Conservation (phyloP, 2,888 invertebrate genomes). For the Mythimna vitellina region DNA sequence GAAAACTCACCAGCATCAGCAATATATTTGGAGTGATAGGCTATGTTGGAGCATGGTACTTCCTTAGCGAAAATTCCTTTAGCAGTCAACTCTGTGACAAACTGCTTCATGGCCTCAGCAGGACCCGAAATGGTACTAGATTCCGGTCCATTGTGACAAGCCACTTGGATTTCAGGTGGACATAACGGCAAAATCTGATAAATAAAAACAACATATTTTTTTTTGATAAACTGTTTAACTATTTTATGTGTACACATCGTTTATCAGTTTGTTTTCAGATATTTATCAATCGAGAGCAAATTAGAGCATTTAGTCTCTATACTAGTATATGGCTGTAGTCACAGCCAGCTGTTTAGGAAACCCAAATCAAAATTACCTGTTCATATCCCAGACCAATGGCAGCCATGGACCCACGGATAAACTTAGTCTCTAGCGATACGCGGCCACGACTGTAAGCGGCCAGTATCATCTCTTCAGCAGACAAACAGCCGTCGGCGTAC, state of each 20-base stretch:
- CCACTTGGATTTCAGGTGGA: constrained; percentile 92
- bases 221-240: too few relatives aligned
- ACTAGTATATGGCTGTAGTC: not conserved
- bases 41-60: constrained; percentile 94
- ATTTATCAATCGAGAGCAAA: not conserved
- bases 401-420: constrained; percentile 95
- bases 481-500: constrained; percentile 97
- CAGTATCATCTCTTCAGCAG: constrained; percentile 95
- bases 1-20: constrained; percentile 87
- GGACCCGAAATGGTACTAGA: constrained; percentile 95
- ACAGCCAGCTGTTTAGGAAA: not conserved
- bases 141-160: constrained; percentile 95
- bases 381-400: constrained; percentile 91
- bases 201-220: not conserved
- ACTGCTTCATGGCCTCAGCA: constrained; percentile 90
- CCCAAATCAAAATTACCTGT: constrained; percentile 32
- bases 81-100: constrained; percentile 85
- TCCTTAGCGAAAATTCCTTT: constrained; percentile 80
- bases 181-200: constrained; percentile 71
- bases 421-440: constrained; percentile 92
- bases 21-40: constrained; percentile 96
- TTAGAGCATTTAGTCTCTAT: too few relatives aligned
- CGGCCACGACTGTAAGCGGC: constrained; percentile 95
- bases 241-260: too few relatives aligned
- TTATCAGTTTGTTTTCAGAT: not conserved